Evolutionary conservation across 2,113 vertebrate species (phyloP).

Genomic region (Zingel zingel): DNA sequence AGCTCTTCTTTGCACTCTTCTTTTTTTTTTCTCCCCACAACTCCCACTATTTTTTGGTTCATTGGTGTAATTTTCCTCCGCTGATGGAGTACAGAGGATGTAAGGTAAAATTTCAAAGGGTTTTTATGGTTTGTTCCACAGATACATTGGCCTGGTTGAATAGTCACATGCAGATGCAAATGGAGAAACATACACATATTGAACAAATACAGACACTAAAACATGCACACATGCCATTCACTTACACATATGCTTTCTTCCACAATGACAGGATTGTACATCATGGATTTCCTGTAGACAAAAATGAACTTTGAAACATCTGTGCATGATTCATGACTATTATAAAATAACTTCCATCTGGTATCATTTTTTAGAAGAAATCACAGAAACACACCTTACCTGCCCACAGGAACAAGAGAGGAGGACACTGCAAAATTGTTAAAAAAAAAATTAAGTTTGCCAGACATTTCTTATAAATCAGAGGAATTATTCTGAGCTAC

Average conservation of each 20-base stretch:
- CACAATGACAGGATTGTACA: neutral
- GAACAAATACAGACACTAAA: neutral
- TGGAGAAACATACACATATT: slow-evolving; percentile 14
- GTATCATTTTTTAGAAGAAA: neutral
- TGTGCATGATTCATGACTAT: neutral
- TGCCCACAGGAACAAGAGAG: neutral
- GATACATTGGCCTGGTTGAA: slow-evolving; percentile 18
- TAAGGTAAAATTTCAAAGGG: slow-evolving; percentile 57
- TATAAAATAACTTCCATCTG: neutral
- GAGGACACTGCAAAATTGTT: neutral
- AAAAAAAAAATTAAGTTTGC: neutral
- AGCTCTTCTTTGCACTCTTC: slow-evolving; percentile 12
- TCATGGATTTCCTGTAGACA: slow-evolving; percentile 3
- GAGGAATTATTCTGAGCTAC: neutral
- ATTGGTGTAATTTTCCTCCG: slow-evolving; percentile 48
- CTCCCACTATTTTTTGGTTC: slow-evolving; percentile 49
- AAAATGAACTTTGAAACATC: neutral
- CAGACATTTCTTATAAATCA: neutral
- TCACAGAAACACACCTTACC: neutral
- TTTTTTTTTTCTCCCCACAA: slow-evolving; percentile 1
- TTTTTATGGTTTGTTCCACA: slow-evolving; percentile 32
- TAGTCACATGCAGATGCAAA: slow-evolving; percentile 24
- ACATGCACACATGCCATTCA: slow-evolving; percentile 11
- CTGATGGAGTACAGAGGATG: slow-evolving; percentile 42
- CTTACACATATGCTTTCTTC: slow-evolving; percentile 11